Percentiles rank a stretch among this genome's conserved stretches.
Conservation (phyloP, 2,797 vertebrate genomes). For the Apogon talboti region DNA sequence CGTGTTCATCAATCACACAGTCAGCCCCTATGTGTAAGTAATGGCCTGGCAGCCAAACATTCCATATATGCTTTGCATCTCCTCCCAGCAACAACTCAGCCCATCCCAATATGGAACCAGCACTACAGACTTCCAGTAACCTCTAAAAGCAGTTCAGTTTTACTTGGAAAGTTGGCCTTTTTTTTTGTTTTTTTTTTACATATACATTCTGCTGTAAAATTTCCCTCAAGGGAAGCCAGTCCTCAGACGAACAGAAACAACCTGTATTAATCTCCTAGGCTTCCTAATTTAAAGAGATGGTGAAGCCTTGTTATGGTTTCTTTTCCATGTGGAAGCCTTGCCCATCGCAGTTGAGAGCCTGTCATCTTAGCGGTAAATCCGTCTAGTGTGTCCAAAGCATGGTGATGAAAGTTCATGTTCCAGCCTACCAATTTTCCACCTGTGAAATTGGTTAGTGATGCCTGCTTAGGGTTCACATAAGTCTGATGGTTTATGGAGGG, state of each 20-base stretch:
- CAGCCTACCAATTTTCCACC: constrained; percentile 43
- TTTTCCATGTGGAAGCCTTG: constrained; percentile 23
- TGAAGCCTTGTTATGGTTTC: constrained; percentile 11
- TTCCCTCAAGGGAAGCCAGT: constrained; percentile 28
- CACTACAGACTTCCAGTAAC: constrained; percentile 9
- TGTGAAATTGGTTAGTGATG: constrained; percentile 50
- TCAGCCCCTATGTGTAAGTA: constrained; percentile 32
- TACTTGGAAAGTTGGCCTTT: constrained; percentile 26
- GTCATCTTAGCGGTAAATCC: constrained; percentile 46
- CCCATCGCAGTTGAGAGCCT: constrained; percentile 26
- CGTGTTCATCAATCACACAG: constrained; percentile 58
- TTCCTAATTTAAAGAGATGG: constrained; percentile 15
- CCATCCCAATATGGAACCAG: constrained; percentile 35
- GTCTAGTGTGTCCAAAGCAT: constrained; percentile 27
- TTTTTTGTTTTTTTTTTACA: too few relatives aligned
- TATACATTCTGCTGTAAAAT: constrained; percentile 6
- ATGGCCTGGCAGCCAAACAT: constrained; percentile 50
- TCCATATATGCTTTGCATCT: constrained; percentile 53
- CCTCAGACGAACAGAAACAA: constrained; percentile 41
- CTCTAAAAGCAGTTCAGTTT: constrained; percentile 18
- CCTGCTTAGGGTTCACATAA: constrained; percentile 26
- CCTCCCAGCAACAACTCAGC: constrained; percentile 47
- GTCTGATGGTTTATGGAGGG: constrained; percentile 27
- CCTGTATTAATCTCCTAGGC: constrained; percentile 21
- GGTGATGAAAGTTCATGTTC: constrained; percentile 31